Evolutionary conservation across 2,888 invertebrate species (phyloP), one percentile per base, ranked within the genome.

Genomic region (Eretmocerus hayati): DNA sequence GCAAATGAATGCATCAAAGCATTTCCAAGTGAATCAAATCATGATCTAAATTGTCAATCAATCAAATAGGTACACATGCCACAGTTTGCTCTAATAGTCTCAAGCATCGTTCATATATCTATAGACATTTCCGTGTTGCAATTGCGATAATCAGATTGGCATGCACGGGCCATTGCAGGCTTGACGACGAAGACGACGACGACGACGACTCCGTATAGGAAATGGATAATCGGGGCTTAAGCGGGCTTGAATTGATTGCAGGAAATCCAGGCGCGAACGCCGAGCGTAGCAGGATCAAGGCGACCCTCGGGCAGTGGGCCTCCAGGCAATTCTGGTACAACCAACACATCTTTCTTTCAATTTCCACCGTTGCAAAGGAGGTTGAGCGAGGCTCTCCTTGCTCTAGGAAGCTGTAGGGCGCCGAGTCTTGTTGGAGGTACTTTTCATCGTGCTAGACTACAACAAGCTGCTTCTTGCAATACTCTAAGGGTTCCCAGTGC

Each of bases 211-310:
- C n/a, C n/a, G n/a, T n/a, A n/a, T n/a, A n/a, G n/a, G n/a, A n/a
- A n/a, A n/a, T n/a, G n/a, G n/a, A n/a, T n/a, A n/a, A n/a, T n/a
- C n/a, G n/a, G n/a, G n/a, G n/a, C n/a, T n/a, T n/a, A n/a, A n/a
- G n/a, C n/a, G n/a, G n/a, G n/a, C n/a, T 5, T n/a, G n/a, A 33
- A 33, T 33, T 50, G 32, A 36, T 46, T 42, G 11, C 33, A 73
- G 66, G 87, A 87, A 68, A 87, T 87, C 54, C 86, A 87, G 67
- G 87, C 87, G 4, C 74, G 87, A 54, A 87, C 87, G 2, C 87
- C 87, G 4, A 86, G 86, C 53, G 84, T 82, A 1, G 85, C 85
- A 53, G 87, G 85, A 1, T 86, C 85, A 1, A 75, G 86, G 44
- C 74, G 86, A 40, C 86, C 85, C 1, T 85, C 85, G 2, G 71